Percentiles rank a stretch among this genome's conserved stretches.
These are phyloP conservation scores for Syritta pipiens DNA, from an alignment of 2,888 invertebrate genomes.

Conservation along the genomic window DNA sequence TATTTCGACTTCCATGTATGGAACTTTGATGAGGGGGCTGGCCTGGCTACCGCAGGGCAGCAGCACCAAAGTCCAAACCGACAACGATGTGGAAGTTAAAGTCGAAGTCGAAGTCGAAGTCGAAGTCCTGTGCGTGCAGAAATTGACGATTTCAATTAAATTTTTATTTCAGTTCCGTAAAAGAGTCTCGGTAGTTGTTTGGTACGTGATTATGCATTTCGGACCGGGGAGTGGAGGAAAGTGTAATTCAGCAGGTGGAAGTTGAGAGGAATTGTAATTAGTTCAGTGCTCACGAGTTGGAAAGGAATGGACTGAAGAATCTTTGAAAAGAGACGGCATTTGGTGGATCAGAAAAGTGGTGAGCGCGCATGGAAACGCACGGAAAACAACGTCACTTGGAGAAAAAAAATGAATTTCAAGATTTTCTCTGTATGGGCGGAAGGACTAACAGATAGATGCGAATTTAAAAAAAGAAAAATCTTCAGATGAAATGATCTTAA, in stretches of 20 bases:
- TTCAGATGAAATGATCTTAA: too few species aligned
- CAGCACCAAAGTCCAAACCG: too few species aligned
- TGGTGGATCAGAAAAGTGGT: too few species aligned
- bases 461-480: too few species aligned
- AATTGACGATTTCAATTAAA: slow-evolving; percentile 65
- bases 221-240: slow-evolving; percentile 4
- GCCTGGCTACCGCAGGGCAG: not conserved
- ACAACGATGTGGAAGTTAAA: too few species aligned
- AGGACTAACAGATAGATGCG: too few species aligned
- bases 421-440: too few species aligned
- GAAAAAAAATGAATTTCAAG: too few species aligned
- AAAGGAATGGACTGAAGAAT: too few species aligned
- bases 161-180: slow-evolving; percentile 50
- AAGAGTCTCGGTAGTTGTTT: not conserved
- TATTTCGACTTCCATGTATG: slow-evolving; percentile 46
- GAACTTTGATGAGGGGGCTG: slow-evolving; percentile 25
- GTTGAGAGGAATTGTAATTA: slow-evolving; percentile 48
- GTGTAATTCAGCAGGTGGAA: slow-evolving; percentile 63
- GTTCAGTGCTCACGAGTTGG: slow-evolving; percentile 58
- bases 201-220: slow-evolving; percentile 1
- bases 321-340: not conserved
- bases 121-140: slow-evolving; percentile 41
- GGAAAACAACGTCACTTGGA: too few species aligned
- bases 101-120: too few species aligned
- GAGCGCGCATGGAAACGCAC: too few species aligned